Evolutionary conservation across 2,888 invertebrate genomes (phyloP), one percentile per base, ranked within the genome.

Genomic region (Megastigmus dorsalis): DNA sequence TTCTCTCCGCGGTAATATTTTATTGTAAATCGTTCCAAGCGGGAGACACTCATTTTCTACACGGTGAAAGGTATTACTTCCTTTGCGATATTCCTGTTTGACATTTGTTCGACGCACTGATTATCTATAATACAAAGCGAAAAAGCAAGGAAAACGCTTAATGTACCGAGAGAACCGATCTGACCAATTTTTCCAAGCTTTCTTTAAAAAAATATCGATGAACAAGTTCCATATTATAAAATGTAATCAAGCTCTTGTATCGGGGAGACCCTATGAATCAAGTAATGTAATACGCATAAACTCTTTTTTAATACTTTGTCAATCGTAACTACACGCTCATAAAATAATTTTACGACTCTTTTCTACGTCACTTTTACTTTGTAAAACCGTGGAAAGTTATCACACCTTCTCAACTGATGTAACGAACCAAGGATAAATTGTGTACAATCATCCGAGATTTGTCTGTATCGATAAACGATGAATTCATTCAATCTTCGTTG

Each of bases 1-100:
- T 68, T 68, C 6, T 68, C 59, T 74, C 77, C 63, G 67, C 54
- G 69, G 15, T 60, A 68, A 36, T 18, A 57, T 57, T 52, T 68
- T 33, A n/a, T 38, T 18, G 43, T 36, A 33, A 5, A 23, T 54
- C 23, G 30, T 23, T 28, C 48, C 45, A 38, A n/a, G 6, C 33
- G n/a, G 18, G 6, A 38, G 15, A 55, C 23, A 20, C 55, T 45
- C 5, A 43, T 57, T 57, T 30, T 67, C 45, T 23, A 55, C 41
- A 59, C 48, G 48, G 23, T 48, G 13, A 48, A 48, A 48, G 10
- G 18, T 41, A 41, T 45, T 45, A 26, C 3, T 9, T 3, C 18
- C 30, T 43, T 50, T 3, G 15, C 28, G 38, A 50, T 50, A 43
- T 30, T 54, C 41, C 15, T 9, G n/a, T 3, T 10, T 20, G 50